Evolutionary conservation across 2,888 invertebrate species (phyloP).

Genomic region (Yponomeuta sedellus): DNA sequence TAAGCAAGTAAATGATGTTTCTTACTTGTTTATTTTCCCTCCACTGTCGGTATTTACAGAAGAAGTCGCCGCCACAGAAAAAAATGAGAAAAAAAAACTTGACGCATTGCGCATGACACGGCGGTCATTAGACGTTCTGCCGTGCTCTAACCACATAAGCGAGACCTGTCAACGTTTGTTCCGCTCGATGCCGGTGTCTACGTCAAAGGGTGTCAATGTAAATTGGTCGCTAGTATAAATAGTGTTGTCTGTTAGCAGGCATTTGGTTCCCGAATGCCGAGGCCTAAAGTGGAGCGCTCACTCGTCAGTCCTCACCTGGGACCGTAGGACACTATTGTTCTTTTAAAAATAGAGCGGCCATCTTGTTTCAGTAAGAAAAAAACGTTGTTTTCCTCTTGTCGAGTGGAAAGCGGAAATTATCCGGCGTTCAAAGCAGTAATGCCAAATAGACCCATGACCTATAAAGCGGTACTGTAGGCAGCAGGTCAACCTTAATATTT

Average conservation of each 20-base stretch:
- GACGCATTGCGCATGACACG: slow-evolving; percentile 35
- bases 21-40: neutral
- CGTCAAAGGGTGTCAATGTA: slow-evolving; percentile 20
- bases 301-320: slow-evolving; percentile 33
- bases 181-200: neutral
- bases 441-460: neutral
- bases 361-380: neutral
- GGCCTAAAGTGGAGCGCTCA: slow-evolving; percentile 56
- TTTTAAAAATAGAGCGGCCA: neutral
- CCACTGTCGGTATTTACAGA: neutral
- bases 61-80: neutral
- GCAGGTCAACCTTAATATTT: neutral
- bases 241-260: slow-evolving; percentile 57
- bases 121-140: slow-evolving; percentile 45
- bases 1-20: neutral
- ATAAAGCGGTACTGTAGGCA: neutral
- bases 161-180: slow-evolving; percentile 23
- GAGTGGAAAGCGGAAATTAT: neutral
- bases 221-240: slow-evolving; percentile 52
- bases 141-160: slow-evolving; percentile 28
- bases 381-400: neutral
- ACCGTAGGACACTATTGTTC: slow-evolving; percentile 13
- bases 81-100: slow-evolving; percentile 35
- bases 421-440: neutral
- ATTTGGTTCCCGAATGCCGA: slow-evolving; percentile 64